Base-by-base conservation (phyloP, 2,797 vertebrate species). In the Diceros bicornis region DNA sequence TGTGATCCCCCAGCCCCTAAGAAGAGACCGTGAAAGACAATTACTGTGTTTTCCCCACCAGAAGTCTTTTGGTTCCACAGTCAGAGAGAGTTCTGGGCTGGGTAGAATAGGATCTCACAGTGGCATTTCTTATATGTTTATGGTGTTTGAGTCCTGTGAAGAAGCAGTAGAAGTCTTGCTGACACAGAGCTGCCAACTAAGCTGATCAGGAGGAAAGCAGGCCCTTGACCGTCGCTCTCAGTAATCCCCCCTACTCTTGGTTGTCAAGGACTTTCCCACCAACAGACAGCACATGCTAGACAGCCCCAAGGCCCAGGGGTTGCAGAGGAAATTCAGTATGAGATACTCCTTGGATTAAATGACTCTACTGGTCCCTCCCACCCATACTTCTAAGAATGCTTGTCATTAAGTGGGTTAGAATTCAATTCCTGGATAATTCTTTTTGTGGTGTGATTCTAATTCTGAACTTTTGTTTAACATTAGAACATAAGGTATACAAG, bases 301-400 rank as follows among this genome's bases (percentile, higher is more conserved):
- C 25, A 9, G 18, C 47, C 8, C 41, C 4, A 23, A 2, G 13
- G 5, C 25, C 32, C 27, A 10, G 6, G 23, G 5, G 2, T 21
- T n/a, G 7, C 47, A 57, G 17, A 75, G 13, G 44, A 75, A 50
- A n/a, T 9, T 66, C 17, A 50, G 25, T 10, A 16, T 47, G 11
- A 71, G 32, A 23, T 7, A 23, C 37, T 57, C 12, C 4, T 10
- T 20, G 14, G 59, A 84, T 52, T 64, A 10, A 34, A 27, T 37
- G 27, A 64, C 16, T n/a, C 34, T 20, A 18, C 59, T 0, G 1
- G 1, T 0, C 23, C 14, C 11, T 29, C 59, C 64, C 4, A 7
- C 21, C 13, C 25, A 13, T 47, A 21, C 10, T 75, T 82, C 37
- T 50, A 85, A 66, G 29, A 82, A 25, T 20, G 17, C 7, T 44